Conservation (phyloP, 1,140 invertebrate species). For the Melitaea cinxia region DNA sequence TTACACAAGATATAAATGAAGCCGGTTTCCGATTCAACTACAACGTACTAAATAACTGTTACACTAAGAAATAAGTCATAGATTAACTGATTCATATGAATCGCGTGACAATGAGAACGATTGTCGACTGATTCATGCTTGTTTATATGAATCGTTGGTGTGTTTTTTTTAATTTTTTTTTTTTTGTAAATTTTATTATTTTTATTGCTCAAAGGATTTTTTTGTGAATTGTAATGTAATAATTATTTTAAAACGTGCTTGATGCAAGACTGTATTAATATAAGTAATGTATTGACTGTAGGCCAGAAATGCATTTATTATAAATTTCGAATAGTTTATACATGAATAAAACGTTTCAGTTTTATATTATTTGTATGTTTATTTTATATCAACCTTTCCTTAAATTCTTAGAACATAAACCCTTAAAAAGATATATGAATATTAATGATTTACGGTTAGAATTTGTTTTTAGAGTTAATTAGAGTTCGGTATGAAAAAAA, state of each 20-base stretch:
- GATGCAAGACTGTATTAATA: background rate
- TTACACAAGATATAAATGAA: constrained; percentile 57
- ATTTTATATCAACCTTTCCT: background rate
- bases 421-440: too few relatives aligned
- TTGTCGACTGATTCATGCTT: too few relatives aligned
- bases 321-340: background rate
- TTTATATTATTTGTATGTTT: background rate
- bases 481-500: too few relatives aligned
- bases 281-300: background rate
- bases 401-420: background rate
- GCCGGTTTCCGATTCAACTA: constrained; percentile 73
- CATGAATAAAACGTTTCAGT: background rate
- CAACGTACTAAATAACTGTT: constrained; percentile 76
- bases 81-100: too few relatives aligned
- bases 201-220: background rate
- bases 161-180: too few relatives aligned
- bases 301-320: constrained; percentile 4
- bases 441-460: too few relatives aligned
- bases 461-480: too few relatives aligned
- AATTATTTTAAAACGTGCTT: background rate
- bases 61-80: constrained; percentile 44
- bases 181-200: too few relatives aligned
- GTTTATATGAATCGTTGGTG: too few relatives aligned
- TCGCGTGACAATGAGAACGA: too few relatives aligned
- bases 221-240: background rate